phyloP scores from a whole-genome alignment of 2,797 vertebrate genomes.

The Staurois parvus region DNA sequence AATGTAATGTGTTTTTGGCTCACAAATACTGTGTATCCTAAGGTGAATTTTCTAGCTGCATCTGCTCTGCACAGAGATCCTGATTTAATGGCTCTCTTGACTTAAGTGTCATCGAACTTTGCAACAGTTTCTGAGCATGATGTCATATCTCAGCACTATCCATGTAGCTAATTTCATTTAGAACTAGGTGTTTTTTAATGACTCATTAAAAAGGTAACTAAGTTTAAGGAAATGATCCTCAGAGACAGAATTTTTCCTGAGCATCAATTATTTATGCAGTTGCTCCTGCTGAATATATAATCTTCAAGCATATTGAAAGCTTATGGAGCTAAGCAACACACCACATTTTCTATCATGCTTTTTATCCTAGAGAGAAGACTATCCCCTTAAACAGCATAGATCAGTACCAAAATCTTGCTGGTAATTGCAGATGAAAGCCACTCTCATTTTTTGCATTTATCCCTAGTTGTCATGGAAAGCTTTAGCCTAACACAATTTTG shows the following conservation, averaged over 20 bases:
- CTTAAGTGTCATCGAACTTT: neutral
- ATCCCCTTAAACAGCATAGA: constrained; percentile 15
- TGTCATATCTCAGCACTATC: constrained; percentile 30
- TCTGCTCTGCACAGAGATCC: neutral
- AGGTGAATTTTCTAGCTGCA: neutral
- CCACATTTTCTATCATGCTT: constrained; percentile 20
- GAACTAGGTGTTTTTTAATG: constrained; percentile 27
- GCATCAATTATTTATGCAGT: constrained; percentile 42
- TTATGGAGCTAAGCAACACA: constrained; percentile 18
- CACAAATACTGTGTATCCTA: neutral
- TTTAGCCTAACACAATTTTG: neutral
- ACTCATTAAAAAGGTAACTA: constrained; percentile 41
- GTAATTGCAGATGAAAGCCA: neutral
- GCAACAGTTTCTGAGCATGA: constrained; percentile 18
- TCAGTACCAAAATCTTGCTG: neutral
- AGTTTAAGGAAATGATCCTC: constrained; percentile 45
- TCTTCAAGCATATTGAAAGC: constrained; percentile 29
- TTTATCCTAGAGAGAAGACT: constrained; percentile 12
- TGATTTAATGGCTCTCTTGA: neutral
- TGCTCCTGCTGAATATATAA: constrained; percentile 37
- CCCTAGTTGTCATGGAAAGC: neutral
- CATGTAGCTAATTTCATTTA: constrained; percentile 34
- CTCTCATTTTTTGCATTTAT: neutral
- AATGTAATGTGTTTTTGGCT: neutral
- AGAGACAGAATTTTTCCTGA: constrained; percentile 30